phyloP scores from a whole-genome alignment of 1,140 invertebrate species.

The Tenebrio molitor region DNA sequence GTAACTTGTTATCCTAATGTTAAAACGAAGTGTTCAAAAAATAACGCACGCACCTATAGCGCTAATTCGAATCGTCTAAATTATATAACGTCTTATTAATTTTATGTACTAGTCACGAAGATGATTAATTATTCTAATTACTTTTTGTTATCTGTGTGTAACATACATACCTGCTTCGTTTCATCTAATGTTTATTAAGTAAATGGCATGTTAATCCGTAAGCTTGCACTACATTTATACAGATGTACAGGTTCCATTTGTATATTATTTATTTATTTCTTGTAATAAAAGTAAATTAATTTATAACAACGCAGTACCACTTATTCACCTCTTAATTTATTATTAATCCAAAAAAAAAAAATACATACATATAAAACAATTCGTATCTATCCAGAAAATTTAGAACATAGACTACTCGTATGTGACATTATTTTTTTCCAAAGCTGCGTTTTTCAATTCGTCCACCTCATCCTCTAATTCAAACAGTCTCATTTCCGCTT shows the following conservation, averaged over 20 bases:
- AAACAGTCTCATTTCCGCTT: conserved; percentile 56
- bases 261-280: conserved; percentile 49
- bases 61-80: conserved; percentile 12
- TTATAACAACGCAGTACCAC: conserved; percentile 30
- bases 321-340: neutral
- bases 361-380: too few species aligned
- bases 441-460: conserved; percentile 32
- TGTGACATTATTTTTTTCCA: too few species aligned
- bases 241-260: conserved; percentile 34
- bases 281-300: conserved; percentile 44
- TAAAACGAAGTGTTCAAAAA: conserved; percentile 28
- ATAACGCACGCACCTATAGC: conserved; percentile 29
- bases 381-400: too few species aligned
- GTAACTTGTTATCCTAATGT: conserved; percentile 50
- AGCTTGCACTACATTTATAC: conserved; percentile 40
- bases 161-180: conserved; percentile 22
- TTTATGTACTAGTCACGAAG: conserved; percentile 45
- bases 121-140: conserved; percentile 40
- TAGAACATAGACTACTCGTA: too few species aligned
- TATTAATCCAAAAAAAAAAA: too few species aligned
- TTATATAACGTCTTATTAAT: conserved; percentile 27
- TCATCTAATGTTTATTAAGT: conserved; percentile 38
- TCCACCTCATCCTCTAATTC: conserved; percentile 58
- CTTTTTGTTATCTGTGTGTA: conserved; percentile 29
- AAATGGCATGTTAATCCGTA: conserved; percentile 39